These are phyloP conservation scores for Chunga burmeisteri DNA, from an alignment of 2,113 vertebrate species.

Conservation along the genomic window DNA sequence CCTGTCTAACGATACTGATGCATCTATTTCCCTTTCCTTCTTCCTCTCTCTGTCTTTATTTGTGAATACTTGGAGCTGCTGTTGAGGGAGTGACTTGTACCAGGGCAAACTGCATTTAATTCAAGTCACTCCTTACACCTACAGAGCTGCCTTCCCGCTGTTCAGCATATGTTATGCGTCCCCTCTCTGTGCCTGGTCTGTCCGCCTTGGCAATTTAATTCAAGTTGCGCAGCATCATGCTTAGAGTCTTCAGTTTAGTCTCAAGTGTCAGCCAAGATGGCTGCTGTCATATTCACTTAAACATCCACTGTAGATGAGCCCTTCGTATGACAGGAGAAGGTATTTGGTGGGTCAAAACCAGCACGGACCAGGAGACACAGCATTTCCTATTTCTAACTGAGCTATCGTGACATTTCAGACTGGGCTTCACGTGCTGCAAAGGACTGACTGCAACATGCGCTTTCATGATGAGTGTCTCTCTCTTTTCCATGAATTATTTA, in stretches of 20 bases:
- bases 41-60: background rate
- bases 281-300: constrained; percentile 44
- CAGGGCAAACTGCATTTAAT: constrained; percentile 41
- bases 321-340: background rate
- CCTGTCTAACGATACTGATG: background rate
- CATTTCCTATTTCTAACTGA: background rate
- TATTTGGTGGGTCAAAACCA: constrained; percentile 18
- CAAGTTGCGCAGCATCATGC: background rate
- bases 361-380: background rate
- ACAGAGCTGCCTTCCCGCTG: constrained; percentile 21
- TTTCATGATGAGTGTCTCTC: background rate
- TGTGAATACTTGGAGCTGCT: background rate
- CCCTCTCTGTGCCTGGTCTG: background rate
- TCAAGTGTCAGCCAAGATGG: constrained; percentile 54
- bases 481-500: background rate
- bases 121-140: constrained; percentile 44
- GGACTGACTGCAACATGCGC: background rate
- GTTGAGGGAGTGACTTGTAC: background rate
- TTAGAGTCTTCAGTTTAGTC: constrained; percentile 40
- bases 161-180: constrained; percentile 47
- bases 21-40: background rate
- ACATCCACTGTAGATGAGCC: constrained; percentile 8
- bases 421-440: background rate
- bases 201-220: constrained; percentile 36
- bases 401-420: background rate